Evolutionary conservation across 2,888 invertebrate species (phyloP), one percentile per base, ranked within the genome.

Genomic region (Tolmerus cingulatus): DNA sequence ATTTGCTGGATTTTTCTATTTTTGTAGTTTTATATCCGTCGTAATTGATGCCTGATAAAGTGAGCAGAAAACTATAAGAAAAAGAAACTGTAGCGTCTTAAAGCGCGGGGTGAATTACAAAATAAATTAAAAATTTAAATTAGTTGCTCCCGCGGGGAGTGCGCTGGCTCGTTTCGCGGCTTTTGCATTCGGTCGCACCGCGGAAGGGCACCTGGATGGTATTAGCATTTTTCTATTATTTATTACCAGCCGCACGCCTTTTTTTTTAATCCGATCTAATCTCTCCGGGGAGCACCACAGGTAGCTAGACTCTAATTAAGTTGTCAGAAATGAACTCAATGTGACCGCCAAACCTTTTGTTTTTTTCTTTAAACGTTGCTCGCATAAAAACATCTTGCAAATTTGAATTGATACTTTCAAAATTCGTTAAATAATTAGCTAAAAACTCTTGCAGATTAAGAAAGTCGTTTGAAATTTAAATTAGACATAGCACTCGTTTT

Each of bases 71-170:
- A 82, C 27, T 57, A 40, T 12, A 40, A 46, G 9, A 57, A 30
- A 46, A 82, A 57, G 37, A 14, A 37, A 7, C 34, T 66, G 40
- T 19, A 30, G 66, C 19, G 34, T 76, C 34, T 57, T 16, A 30
- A 37, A 19, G n/a, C 37, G 34, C 51, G 37, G 14, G 23, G 66
- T 34, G 30, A 82, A 82, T 66, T 82, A 82, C 82, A 40, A 82
- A n/a, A 51, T 30, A 37, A 81, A 82, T 82, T 82, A 82, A 82
- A 82, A 82, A 82, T 82, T 55, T 34, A 82, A 82, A 82, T 82
- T 9, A 82, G 37, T 23, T 27, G 51, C 79, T 79, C 43, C 23
- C 30, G 79, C 30, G 79, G 27, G n/a, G 30, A 79, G 46, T 27
- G 51, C 27, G 43, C 43, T 7, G 51, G 7, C 19, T 78, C 12